Base-by-base conservation (phyloP, 1,140 invertebrate genomes). In the Scaptomyza hsui region DNA sequence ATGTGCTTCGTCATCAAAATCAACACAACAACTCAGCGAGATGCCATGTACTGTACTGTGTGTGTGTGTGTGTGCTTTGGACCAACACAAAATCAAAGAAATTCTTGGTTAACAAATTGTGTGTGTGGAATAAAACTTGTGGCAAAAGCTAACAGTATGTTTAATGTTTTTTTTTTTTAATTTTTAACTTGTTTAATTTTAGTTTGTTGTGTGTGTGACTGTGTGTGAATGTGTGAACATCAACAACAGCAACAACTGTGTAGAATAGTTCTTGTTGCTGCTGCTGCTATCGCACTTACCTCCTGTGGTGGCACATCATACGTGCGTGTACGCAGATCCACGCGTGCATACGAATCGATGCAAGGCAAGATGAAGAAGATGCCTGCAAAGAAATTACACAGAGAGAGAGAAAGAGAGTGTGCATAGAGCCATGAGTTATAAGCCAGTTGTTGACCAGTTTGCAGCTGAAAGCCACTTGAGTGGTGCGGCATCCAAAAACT, bases 301-400 rank as follows among this genome's bases (percentile, higher is more conserved):
- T 98, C 97, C 93, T 98, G 97, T 7, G 97, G 97, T 35, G 98
- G 97, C 24, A 99, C 97, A 89, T 98, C 97, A 89, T 98, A 98
- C 0, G 97, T 97, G 62, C 97, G 94, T 5, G 96, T 97, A 71
- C 98, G 94, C 45, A 99, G 92, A 91, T 99, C 97, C 5, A 97
- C 97, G 45, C 97, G 95, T 12, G 96, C 95, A 85, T 98, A 98
- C 16, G 95, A 95, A 90, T 99, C 98, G 79, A 99, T 97, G 92
- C 98, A 99, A 0, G 98, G 97, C 52, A 98, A 92, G 32, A 98
- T 97, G 92, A 99, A 99, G 92, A 99, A 98, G 64, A 98, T 97
- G n/a, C 96, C 95, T 96, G 91, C 32, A 89, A 86, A 72, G 71
- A 72, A 45, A 10, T 42, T 4, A 24, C 4, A 67, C 71, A 63